Percentiles rank a stretch among this genome's conserved stretches.
Conservation (phyloP, 2,888 invertebrate species). For the Theodoxus fluviatilis region DNA sequence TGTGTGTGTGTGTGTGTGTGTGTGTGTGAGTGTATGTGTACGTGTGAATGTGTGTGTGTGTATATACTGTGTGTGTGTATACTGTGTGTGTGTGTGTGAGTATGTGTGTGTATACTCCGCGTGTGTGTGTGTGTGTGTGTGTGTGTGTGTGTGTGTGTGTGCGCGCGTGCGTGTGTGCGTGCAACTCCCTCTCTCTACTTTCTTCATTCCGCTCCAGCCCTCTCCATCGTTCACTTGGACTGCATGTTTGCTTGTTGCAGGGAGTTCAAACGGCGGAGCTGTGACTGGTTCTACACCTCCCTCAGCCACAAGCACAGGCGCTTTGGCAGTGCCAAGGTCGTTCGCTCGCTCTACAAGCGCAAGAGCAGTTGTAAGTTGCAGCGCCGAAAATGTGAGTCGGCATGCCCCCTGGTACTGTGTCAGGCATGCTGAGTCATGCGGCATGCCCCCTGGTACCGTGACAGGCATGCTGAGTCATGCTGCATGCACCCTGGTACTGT, state of each 20-base stretch:
- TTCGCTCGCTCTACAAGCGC: conserved; percentile 51
- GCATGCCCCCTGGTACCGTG: too few species aligned
- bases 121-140: neutral
- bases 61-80: too few species aligned
- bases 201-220: neutral
- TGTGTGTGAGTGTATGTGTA: too few species aligned
- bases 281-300: conserved; percentile 60
- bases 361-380: conserved; percentile 33
- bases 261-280: conserved; percentile 49
- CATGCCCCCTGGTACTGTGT: too few species aligned
- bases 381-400: too few species aligned
- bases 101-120: neutral
- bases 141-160: conserved; percentile 8
- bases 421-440: too few species aligned
- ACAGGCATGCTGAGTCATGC: too few species aligned
- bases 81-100: neutral
- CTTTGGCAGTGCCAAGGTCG: conserved; percentile 63
- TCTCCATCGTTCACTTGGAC: neutral
- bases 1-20: too few species aligned
- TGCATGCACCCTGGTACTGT: too few species aligned
- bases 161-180: neutral
- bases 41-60: too few species aligned
- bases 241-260: conserved; percentile 45
- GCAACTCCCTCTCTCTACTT: neutral
- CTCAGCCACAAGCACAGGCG: conserved; percentile 54